phyloP scores from a whole-genome alignment of 1,140 invertebrate genomes.

The Atopsyche davidsoni region DNA sequence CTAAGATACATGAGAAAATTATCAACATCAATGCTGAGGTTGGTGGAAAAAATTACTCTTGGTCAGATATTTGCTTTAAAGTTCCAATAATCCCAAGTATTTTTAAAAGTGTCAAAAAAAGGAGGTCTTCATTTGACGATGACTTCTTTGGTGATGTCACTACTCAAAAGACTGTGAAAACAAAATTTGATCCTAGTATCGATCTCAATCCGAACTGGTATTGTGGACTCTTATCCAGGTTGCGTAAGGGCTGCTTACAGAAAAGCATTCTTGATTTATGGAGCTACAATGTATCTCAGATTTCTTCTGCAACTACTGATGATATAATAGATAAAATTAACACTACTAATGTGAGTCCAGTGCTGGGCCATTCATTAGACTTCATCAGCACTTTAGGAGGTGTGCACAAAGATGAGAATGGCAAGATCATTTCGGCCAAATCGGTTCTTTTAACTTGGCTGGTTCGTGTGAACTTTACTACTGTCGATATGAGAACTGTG shows the following conservation, averaged over 20 bases:
- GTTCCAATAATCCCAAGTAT: slow-evolving; percentile 37
- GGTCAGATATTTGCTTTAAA: slow-evolving; percentile 62
- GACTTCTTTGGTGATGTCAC: slow-evolving; percentile 31
- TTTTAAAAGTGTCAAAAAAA: not conserved
- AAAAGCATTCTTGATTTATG: slow-evolving; percentile 66
- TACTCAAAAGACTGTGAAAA: slow-evolving; percentile 33
- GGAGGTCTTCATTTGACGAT: slow-evolving; percentile 14
- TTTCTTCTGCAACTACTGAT: slow-evolving; percentile 51
- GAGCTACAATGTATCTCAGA: slow-evolving; percentile 52
- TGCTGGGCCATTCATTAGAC: slow-evolving; percentile 59
- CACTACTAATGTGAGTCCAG: slow-evolving; percentile 52
- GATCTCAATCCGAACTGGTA: slow-evolving; percentile 49
- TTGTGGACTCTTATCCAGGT: slow-evolving; percentile 51
- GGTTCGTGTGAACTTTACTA: slow-evolving; percentile 60
- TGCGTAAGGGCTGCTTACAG: slow-evolving; percentile 55
- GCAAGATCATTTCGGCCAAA: slow-evolving; percentile 57
- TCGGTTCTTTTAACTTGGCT: slow-evolving; percentile 59
- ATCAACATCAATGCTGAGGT: slow-evolving; percentile 35
- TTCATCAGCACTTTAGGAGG: slow-evolving; percentile 60
- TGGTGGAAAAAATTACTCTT: slow-evolving; percentile 39
- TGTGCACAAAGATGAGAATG: slow-evolving; percentile 50
- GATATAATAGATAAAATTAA: slow-evolving; percentile 61
- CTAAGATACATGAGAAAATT: slow-evolving; percentile 37
- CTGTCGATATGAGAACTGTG: slow-evolving; percentile 55
- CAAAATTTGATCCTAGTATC: slow-evolving; percentile 48